Evolutionary conservation across 2,113 vertebrate species (phyloP), one percentile per base, ranked within the genome.

Genomic region (Oplegnathus fasciatus): DNA sequence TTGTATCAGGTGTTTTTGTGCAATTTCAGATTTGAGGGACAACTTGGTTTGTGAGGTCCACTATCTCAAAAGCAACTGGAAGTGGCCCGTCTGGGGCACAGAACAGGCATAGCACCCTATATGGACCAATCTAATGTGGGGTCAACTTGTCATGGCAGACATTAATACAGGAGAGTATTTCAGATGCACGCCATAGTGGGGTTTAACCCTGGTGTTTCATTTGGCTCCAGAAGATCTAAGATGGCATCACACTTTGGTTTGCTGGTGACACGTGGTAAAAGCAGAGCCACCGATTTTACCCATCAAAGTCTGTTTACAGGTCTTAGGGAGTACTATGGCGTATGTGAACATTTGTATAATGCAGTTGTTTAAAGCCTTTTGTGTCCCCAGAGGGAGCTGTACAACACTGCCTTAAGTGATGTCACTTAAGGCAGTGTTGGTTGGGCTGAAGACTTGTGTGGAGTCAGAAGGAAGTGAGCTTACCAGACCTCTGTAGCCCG

Each of bases 241-340:
- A 46, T 46, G 44, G 44, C 14, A 15, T 46, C 44, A 15, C 13
- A 15, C 44, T 46, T 46, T 46, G 44, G 11, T 15, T 46, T 46
- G 44, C 44, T 46, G 44, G 44, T 46, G 44, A 46, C 11, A 13
- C 44, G 13, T 15, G 13, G 44, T 46, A 46, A 46, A 62, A 14
- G 42, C 30, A 64, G 62, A 55, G 57, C 44, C 44, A 81, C 11
- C 6, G 62, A 85, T 64, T 77, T 81, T 78, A 50, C 28, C 48
- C 32, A 52, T 76, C 74, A 76, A 4, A 37, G 6, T n/a, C n/a
- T 37, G 34, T 37, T 37, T 37, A 37, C 34, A 37, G 34, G 34
- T 37, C 34, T 6, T 37, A 3, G 6, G 34, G 34, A 37, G 34
- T 37, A 6, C 34, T 37, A 37, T 6, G 6, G 34, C 6, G 6